Evolutionary conservation across 2,113 vertebrate species (phyloP).

Genomic region (Nycticebus coucang): DNA sequence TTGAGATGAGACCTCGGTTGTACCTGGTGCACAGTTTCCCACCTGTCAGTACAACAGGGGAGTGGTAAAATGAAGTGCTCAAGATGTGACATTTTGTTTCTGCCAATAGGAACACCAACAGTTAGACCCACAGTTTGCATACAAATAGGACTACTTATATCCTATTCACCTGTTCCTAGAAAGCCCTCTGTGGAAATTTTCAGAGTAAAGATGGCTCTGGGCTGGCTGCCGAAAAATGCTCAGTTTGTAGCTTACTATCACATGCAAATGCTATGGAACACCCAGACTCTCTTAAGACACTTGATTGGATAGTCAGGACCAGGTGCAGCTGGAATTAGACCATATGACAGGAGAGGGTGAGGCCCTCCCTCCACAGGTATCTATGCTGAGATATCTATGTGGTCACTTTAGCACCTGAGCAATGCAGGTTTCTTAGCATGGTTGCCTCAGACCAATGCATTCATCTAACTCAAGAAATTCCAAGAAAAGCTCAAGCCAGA

Average conservation of each 20-base stretch:
- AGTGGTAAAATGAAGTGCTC: background rate
- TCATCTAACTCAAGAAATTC: background rate
- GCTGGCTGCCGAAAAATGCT: background rate
- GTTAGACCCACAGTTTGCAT: background rate
- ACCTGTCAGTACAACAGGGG: constrained; percentile 74
- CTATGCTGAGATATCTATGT: background rate
- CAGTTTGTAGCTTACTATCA: background rate
- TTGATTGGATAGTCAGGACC: background rate
- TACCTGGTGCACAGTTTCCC: constrained; percentile 81
- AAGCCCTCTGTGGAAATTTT: background rate
- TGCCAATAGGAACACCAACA: background rate
- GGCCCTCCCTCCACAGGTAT: no score
- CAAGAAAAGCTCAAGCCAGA: background rate
- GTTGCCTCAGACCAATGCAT: background rate
- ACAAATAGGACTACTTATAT: no score
- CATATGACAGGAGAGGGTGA: background rate
- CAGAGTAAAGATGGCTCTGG: background rate
- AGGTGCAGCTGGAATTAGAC: background rate
- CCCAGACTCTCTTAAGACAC: background rate
- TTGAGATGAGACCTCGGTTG: constrained; percentile 83
- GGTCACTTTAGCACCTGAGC: background rate
- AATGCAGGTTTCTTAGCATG: background rate
- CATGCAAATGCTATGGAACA: background rate
- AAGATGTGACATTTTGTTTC: background rate
- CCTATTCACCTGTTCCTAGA: background rate